phyloP scores from a whole-genome alignment of 2,113 vertebrate species.

The Cariama cristata region DNA sequence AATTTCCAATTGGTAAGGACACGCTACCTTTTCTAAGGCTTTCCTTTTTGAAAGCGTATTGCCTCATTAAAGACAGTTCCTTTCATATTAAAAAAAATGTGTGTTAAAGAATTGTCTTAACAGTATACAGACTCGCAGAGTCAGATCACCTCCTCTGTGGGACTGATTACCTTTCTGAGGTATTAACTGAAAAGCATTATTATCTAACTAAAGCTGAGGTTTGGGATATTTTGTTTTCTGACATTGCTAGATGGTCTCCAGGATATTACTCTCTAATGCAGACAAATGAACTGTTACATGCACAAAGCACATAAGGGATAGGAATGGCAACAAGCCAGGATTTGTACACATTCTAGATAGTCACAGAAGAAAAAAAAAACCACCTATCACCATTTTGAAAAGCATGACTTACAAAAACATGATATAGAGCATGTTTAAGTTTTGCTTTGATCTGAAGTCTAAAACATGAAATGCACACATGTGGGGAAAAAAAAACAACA shows the following conservation, averaged over 20 bases:
- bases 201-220: background rate
- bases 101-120: background rate
- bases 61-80: background rate
- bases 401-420: background rate
- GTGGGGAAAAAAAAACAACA: background rate
- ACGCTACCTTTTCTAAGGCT: background rate
- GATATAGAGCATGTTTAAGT: background rate
- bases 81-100: background rate
- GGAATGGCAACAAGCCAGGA: background rate
- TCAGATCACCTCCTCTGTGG: background rate
- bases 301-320: background rate
- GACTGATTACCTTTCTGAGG: background rate
- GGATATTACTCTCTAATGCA: background rate
- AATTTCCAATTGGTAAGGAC: background rate
- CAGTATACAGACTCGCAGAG: background rate
- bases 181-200: background rate
- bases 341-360: background rate
- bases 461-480: background rate
- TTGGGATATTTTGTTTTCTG: background rate
- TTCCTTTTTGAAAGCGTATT: background rate
- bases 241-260: background rate
- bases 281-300: background rate
- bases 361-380: background rate
- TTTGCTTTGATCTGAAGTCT: background rate
- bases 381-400: background rate